Base-by-base conservation (phyloP, 2,888 invertebrate genomes). In the Catonia carolina region DNA sequence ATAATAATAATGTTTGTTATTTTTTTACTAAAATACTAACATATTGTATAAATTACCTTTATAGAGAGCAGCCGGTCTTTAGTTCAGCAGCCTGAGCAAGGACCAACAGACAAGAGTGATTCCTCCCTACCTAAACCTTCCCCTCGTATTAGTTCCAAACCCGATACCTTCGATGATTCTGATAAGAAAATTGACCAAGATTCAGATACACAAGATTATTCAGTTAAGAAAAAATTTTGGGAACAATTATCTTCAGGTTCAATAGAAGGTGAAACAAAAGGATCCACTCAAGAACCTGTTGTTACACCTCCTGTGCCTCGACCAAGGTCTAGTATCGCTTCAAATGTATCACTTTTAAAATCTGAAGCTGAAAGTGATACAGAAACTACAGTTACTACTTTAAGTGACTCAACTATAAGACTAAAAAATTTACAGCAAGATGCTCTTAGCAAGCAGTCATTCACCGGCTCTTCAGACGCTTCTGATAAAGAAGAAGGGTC, bases 221-320 rank as follows among this genome's bases (percentile, higher is more conserved):
- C 72, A 14, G 74, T 75, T 54, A 74, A 73, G 61, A 77, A 75
- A 64, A 74, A 73, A 62, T 78, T 78, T 65, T 78, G 78, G 78
- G 78, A 78, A 62, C 66, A 69, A 71, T 66, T 64, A 71, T 74
- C 53, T 60, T 68, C 50, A 45, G 62, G 58, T 53, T 58, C 58
- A 17, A 35, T 36, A 36, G 71, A 72, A 39, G 65, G 66, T 48
- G 62, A 64, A 31, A 63, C 68, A 31, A 64, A 72, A 48, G 47
- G 54, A 33, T 37, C 15, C 15, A 37, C 58, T 2, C 73, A 72
- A 53, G 73, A 73, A 63, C 61, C 68, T 22, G 55, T 59, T 36
- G 60, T 45, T n/a, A 59, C 64, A 39, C 64, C 71, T 31, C 73
- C 76, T 2, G 66, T 74, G 33, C 75, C 76, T 20, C 74, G 74